Evolutionary conservation across 2,113 vertebrate genomes (phyloP).

Genomic region (Ornithorhynchus anatinus): DNA sequence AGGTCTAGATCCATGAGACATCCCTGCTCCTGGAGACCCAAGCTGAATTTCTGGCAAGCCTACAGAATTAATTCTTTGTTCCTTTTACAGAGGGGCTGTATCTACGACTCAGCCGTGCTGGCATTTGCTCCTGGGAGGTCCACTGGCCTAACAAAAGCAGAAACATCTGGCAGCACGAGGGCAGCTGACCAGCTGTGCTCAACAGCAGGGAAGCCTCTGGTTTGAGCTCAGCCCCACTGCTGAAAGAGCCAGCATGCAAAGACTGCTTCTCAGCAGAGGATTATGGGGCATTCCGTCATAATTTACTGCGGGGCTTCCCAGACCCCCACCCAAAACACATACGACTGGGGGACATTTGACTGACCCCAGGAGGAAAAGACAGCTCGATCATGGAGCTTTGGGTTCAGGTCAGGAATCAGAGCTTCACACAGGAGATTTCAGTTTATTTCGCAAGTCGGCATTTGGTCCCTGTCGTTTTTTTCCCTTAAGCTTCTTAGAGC

Average conservation of each 20-base stretch:
- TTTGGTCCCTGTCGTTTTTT: too few species aligned
- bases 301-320: background rate
- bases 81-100: slow-evolving; percentile 43
- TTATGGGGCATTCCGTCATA: slow-evolving; percentile 18
- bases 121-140: slow-evolving; percentile 67
- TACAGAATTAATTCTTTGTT: slow-evolving; percentile 42
- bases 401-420: too few species aligned
- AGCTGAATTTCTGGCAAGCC: slow-evolving; percentile 37
- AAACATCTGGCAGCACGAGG: slow-evolving; percentile 69
- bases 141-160: background rate
- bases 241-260: slow-evolving; percentile 39
- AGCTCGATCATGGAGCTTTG: too few species aligned
- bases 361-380: too few species aligned
- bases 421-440: too few species aligned
- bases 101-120: slow-evolving; percentile 43
- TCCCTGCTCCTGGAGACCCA: slow-evolving; percentile 17
- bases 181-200: slow-evolving; percentile 66
- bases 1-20: slow-evolving; percentile 27
- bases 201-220: slow-evolving; percentile 53
- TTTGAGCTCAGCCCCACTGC: slow-evolving; percentile 50
- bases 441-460: too few species aligned
- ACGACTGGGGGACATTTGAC: too few species aligned
- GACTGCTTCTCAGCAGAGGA: slow-evolving; percentile 43
- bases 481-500: too few species aligned
- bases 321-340: slow-evolving; percentile 33